A percentile compares a stretch with the other conserved stretches of the same genome.
Conservation (phyloP, 2,113 vertebrate species). For the Chascanopsetta lugubris region DNA sequence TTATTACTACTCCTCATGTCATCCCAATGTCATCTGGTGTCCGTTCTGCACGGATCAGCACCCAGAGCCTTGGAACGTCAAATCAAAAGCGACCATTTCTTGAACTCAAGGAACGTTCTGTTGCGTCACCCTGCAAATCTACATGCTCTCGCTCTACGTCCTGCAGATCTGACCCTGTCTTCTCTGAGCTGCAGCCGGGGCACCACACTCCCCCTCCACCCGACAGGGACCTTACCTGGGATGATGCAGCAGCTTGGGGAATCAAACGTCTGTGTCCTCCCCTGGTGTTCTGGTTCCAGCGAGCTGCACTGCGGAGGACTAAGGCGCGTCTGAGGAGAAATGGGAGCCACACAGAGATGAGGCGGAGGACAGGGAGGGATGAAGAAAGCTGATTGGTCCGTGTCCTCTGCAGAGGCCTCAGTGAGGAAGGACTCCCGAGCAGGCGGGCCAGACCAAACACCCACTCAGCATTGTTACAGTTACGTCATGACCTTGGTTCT, state of each 20-base stretch:
- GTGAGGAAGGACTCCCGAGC: constrained; percentile 26
- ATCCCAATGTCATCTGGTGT: neutral
- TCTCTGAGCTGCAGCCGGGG: neutral
- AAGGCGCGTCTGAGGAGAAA: constrained; percentile 21
- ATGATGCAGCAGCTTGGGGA: constrained; percentile 44
- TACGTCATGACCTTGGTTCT: constrained; percentile 44
- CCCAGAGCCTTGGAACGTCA: neutral
- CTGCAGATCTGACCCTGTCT: neutral
- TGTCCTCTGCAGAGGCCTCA: constrained; percentile 66
- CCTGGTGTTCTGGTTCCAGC: constrained; percentile 12
- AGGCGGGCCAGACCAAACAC: constrained; percentile 23
- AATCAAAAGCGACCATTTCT: neutral
- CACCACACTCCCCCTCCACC: no score
- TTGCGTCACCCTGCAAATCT: neutral
- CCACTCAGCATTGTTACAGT: constrained; percentile 23
- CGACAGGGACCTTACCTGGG: constrained; percentile 51
- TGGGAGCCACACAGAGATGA: neutral
- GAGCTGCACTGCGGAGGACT: constrained; percentile 53
- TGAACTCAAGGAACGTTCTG: neutral
- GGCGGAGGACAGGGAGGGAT: constrained; percentile 16
- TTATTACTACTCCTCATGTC: neutral
- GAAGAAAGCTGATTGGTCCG: constrained; percentile 61
- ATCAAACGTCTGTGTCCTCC: constrained; percentile 12
- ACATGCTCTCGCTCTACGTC: constrained; percentile 6
- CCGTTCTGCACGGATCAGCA: neutral